These are phyloP conservation scores for Rhinopomastus cyanomelas DNA, from an alignment of 2,113 vertebrate species.

Conservation along the genomic window DNA sequence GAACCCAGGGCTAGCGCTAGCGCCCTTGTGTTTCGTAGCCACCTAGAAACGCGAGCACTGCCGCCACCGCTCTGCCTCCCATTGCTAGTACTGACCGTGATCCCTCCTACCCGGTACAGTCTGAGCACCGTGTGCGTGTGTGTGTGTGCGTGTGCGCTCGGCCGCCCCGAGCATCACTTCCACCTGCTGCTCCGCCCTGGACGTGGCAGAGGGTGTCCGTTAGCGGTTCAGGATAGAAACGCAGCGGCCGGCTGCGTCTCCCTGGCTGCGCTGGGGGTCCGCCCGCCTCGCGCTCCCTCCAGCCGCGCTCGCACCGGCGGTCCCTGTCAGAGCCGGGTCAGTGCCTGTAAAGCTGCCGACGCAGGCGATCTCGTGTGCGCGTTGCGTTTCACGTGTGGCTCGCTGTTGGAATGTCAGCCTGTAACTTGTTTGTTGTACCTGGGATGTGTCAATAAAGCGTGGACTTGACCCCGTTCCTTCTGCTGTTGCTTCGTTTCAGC, in stretches of 20 bases:
- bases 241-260: conserved; percentile 21
- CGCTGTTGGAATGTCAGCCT: conserved; percentile 40
- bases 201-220: conserved; percentile 39
- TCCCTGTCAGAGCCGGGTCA: neutral
- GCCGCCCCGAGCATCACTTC: too few species aligned
- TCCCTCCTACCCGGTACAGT: conserved; percentile 69
- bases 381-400: conserved; percentile 26
- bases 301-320: neutral
- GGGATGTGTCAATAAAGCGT: conserved; percentile 57
- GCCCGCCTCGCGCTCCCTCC: conserved; percentile 30
- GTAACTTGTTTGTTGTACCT: conserved; percentile 51
- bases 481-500: neutral
- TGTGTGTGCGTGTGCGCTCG: too few species aligned
- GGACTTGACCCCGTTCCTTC: neutral
- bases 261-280: conserved; percentile 53
- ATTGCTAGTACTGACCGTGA: conserved; percentile 69
- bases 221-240: conserved; percentile 49
- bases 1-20: conserved; percentile 77
- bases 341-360: conserved; percentile 63
- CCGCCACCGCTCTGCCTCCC: conserved; percentile 40
- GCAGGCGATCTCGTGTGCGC: conserved; percentile 49
- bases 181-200: conserved; percentile 39
- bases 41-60: conserved; percentile 47
- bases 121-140: neutral
- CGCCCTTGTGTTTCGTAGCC: conserved; percentile 4